Evolutionary conservation across 35 echinoderm and acorn worm species (phyloP).

Genomic region (Apostichopus japonicus): DNA sequence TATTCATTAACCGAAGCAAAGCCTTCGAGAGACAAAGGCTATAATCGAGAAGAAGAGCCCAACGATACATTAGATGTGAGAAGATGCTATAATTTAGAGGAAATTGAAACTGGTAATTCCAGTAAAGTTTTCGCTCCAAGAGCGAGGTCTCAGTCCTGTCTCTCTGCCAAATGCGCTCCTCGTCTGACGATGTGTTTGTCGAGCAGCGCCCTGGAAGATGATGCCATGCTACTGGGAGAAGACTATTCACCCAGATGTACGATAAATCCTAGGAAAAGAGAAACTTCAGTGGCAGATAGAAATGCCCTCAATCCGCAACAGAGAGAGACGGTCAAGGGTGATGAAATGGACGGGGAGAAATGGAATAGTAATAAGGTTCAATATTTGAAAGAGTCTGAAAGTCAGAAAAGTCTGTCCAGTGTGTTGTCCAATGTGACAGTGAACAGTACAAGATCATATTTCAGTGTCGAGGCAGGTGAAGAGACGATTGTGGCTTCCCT

Average conservation of each 20-base stretch:
- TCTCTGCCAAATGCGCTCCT: neutral
- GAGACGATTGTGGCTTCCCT: neutral
- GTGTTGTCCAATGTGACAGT: slow-evolving; percentile 72
- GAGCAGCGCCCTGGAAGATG: neutral
- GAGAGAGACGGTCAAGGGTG: neutral
- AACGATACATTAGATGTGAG: neutral
- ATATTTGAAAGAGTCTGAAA: neutral
- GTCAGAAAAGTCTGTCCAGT: slow-evolving; percentile 82
- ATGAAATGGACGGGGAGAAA: neutral
- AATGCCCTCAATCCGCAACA: neutral
- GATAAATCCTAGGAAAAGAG: neutral
- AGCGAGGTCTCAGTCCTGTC: neutral
- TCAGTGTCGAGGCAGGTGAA: slow-evolving; percentile 58
- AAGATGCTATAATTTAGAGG: neutral
- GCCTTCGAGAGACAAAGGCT: neutral
- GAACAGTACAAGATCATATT: slow-evolving; percentile 69
- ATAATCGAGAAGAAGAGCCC: neutral
- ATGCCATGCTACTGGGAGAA: slow-evolving; percentile 6
- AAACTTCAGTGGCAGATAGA: neutral
- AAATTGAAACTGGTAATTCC: neutral
- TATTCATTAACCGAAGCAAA: neutral
- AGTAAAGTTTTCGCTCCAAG: neutral
- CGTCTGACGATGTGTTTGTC: neutral
- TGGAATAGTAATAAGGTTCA: neutral
- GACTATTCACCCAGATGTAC: neutral